These are phyloP conservation scores for Intellagama lesueurii DNA, from an alignment of 2,797 vertebrate species.

Conservation along the genomic window DNA sequence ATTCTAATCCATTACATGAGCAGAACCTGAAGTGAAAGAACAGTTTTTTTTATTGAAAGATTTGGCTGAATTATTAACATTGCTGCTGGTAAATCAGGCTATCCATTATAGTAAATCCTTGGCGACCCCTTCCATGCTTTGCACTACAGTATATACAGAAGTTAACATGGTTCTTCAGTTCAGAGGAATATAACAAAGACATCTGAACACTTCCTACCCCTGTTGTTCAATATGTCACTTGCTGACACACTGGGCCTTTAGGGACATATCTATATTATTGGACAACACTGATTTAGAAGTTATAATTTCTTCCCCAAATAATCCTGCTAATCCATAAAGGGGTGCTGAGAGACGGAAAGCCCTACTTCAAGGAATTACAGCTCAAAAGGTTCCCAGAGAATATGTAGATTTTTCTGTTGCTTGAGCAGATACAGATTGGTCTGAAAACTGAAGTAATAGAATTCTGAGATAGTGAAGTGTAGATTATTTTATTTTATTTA, in stretches of 20 bases:
- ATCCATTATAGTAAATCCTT: slow-evolving; percentile 44
- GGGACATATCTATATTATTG: not conserved
- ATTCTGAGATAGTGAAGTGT: too few relatives aligned
- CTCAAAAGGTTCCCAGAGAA: too few relatives aligned
- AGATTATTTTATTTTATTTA: too few relatives aligned
- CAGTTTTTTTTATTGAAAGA: slow-evolving; percentile 50
- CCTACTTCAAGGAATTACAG: too few relatives aligned
- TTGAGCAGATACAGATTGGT: too few relatives aligned
- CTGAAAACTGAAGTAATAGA: too few relatives aligned
- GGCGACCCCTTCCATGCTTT: slow-evolving; percentile 39
- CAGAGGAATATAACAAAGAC: slow-evolving; percentile 51
- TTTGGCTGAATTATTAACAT: slow-evolving; percentile 49
- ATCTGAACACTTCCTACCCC: not conserved
- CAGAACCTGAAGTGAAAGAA: slow-evolving; percentile 7
- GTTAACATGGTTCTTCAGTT: slow-evolving; percentile 12
- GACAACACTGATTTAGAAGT: not conserved
- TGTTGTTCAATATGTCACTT: not conserved
- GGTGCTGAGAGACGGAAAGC: not conserved
- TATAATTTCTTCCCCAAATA: not conserved
- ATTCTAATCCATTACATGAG: slow-evolving; percentile 15
- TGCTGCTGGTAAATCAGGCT: slow-evolving; percentile 43
- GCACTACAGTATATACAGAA: slow-evolving; percentile 17
- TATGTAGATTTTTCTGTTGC: too few relatives aligned
- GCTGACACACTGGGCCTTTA: not conserved
- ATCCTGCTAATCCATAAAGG: not conserved